Percentiles rank a stretch among this genome's conserved stretches.
Conservation (phyloP, 2,888 invertebrate genomes). For the Myopa testacea region DNA sequence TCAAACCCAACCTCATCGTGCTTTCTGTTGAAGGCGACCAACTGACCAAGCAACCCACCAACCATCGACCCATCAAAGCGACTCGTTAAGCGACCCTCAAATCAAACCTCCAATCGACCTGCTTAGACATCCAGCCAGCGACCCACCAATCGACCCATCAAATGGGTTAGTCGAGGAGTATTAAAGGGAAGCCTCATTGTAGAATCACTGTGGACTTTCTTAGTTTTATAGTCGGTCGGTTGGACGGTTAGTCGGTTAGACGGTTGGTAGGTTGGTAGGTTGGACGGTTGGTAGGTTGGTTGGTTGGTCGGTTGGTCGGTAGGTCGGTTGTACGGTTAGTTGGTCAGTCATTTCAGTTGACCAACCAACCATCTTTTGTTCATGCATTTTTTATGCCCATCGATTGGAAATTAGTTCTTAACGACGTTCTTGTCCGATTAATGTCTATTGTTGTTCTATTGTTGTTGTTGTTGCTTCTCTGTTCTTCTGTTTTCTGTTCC, state of each 20-base stretch:
- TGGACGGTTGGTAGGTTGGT: not conserved
- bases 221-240: constrained; percentile 26
- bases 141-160: constrained; percentile 10
- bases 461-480: not conserved
- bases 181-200: not conserved
- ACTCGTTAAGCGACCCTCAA: no score
- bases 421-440: constrained; percentile 21
- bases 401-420: constrained; percentile 38
- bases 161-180: not conserved
- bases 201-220: not conserved
- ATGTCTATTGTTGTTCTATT: constrained; percentile 20
- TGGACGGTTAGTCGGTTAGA: not conserved
- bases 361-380: not conserved
- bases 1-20: not conserved
- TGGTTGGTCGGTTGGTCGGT: not conserved
- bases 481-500: no score
- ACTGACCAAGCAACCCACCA: not conserved
- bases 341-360: not conserved
- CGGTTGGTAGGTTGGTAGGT: no score
- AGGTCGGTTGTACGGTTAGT: no score
- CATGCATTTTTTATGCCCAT: constrained; percentile 35
- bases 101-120: not conserved
- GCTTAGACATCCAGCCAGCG: no score
- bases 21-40: not conserved
- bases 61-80: no score